A percentile compares a stretch with the other conserved stretches of the same genome.
These are phyloP conservation scores for Drosophila seguyi DNA, from an alignment of 1,140 invertebrate genomes.

Conservation along the genomic window DNA sequence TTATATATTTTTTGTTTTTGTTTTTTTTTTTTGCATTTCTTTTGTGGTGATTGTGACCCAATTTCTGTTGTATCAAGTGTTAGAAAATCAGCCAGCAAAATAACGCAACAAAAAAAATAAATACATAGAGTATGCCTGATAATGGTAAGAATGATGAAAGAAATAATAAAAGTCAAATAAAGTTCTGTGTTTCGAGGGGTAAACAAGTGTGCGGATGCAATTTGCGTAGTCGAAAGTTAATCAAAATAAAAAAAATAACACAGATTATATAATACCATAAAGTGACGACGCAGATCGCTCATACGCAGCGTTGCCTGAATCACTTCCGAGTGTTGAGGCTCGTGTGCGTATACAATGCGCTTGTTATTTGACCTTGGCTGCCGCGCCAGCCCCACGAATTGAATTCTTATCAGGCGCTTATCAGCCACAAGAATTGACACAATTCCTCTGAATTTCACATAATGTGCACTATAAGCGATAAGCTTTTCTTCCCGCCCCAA, in stretches of 20 bases:
- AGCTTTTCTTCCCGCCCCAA: neutral
- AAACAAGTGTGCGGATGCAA: slow-evolving; percentile 51
- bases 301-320: slow-evolving; percentile 35
- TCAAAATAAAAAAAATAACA: neutral
- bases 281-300: slow-evolving; percentile 30
- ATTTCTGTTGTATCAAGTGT: slow-evolving; percentile 79
- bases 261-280: slow-evolving; percentile 44
- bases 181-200: slow-evolving; percentile 18
- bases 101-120: slow-evolving; percentile 4
- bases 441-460: slow-evolving; percentile 40
- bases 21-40: slow-evolving; percentile 43
- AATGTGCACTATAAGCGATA: slow-evolving; percentile 31
- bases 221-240: slow-evolving; percentile 48
- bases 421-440: slow-evolving; percentile 43
- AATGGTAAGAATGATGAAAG: slow-evolving; percentile 15
- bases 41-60: slow-evolving; percentile 68
- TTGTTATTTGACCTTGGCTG: slow-evolving; percentile 40
- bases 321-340: slow-evolving; percentile 30
- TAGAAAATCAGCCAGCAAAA: slow-evolving; percentile 44
- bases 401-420: slow-evolving; percentile 38
- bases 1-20: slow-evolving; percentile 27
- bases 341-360: slow-evolving; percentile 27
- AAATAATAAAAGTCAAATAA: slow-evolving; percentile 26
- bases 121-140: neutral
- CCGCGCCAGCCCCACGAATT: slow-evolving; percentile 8